phyloP scores from a whole-genome alignment of 2,888 invertebrate species.

The Acanthosepion pharaonis region DNA sequence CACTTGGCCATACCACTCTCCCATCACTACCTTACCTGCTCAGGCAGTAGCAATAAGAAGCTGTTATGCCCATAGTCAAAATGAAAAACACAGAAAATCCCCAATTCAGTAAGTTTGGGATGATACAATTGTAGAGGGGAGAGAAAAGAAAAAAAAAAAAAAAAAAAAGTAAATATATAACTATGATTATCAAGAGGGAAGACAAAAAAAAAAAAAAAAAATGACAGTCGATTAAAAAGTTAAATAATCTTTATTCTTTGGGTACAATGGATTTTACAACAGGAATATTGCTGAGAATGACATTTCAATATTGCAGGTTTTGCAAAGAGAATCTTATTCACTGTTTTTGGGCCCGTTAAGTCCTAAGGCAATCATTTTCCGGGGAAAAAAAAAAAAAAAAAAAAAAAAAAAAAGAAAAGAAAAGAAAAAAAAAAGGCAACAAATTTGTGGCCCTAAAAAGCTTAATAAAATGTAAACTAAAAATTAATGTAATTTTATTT shows the following conservation, averaged over 20 bases:
- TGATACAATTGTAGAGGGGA: neutral
- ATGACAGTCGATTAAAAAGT: neutral
- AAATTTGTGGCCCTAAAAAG: neutral
- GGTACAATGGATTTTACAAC: constrained; percentile 14
- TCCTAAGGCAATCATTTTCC: too few species aligned
- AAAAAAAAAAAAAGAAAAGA: too few species aligned
- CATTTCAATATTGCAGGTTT: neutral
- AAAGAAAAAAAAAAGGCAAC: neutral
- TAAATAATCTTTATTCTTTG: constrained; percentile 22
- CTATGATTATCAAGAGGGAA: neutral
- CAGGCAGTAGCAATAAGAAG: neutral
- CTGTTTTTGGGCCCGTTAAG: neutral
- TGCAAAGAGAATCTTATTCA: neutral
- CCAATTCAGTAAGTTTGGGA: neutral
- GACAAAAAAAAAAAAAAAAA: neutral
- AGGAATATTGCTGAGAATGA: neutral
- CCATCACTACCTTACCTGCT: neutral
- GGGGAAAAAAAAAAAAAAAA: too few species aligned
- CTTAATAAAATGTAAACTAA: neutral
- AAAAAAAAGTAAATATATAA: neutral
- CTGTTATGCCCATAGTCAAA: neutral
- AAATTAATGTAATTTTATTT: neutral
- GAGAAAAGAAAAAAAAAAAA: neutral
- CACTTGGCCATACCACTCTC: neutral
- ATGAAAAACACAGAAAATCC: neutral